These are phyloP conservation scores for Harpegnathos saltator DNA, from an alignment of 1,140 invertebrate genomes.

Conservation along the genomic window DNA sequence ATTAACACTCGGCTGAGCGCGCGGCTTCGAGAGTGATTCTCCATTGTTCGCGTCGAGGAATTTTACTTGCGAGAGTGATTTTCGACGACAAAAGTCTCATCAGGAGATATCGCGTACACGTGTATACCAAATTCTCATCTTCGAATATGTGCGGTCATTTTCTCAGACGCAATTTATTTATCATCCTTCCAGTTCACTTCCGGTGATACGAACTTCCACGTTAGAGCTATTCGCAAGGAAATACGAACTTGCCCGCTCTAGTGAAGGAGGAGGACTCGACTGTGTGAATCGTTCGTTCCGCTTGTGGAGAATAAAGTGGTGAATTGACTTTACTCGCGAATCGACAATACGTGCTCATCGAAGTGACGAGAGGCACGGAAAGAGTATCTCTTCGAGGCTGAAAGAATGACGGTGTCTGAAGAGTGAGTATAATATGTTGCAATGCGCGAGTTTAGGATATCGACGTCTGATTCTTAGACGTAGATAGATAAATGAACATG, in stretches of 20 bases:
- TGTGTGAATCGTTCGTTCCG: neutral
- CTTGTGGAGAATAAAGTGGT: neutral
- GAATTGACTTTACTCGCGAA: constrained; percentile 13
- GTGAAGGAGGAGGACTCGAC: neutral
- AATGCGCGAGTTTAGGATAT: neutral
- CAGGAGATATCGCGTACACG: too few species aligned
- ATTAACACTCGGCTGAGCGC: neutral
- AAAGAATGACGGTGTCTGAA: constrained; percentile 80
- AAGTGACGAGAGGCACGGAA: neutral
- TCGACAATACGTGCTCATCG: constrained; percentile 17
- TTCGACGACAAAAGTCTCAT: neutral
- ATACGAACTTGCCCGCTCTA: neutral
- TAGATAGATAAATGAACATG: neutral
- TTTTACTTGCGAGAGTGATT: neutral
- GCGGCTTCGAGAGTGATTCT: neutral
- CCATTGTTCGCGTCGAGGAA: neutral
- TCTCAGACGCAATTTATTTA: constrained; percentile 1
- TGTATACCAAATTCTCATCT: neutral
- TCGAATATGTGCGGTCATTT: neutral
- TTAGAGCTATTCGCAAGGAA: neutral
- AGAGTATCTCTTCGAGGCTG: neutral
- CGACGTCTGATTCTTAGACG: neutral
- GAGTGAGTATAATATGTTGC: constrained; percentile 76
- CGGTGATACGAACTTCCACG: neutral
- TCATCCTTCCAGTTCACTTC: neutral